phyloP scores from a whole-genome alignment of 2,888 invertebrate species.

The Hyppa rectilinea region DNA sequence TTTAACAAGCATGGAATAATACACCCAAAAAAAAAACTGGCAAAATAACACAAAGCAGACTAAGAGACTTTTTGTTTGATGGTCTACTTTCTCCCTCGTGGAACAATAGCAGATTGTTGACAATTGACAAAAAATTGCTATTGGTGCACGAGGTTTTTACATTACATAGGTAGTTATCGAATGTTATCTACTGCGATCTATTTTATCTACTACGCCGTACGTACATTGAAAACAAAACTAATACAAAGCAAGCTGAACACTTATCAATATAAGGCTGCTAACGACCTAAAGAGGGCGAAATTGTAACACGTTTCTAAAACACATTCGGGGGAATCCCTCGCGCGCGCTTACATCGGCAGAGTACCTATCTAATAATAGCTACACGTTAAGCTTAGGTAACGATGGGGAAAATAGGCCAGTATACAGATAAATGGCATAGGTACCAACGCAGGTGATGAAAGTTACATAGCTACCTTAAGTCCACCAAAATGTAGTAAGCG shows the following conservation, averaged over 20 bases:
- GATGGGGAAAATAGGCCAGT: background rate
- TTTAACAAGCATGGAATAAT: too few relatives aligned
- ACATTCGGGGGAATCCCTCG: conserved; percentile 20
- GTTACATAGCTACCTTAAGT: background rate
- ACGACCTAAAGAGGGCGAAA: background rate
- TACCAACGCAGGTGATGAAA: too few relatives aligned
- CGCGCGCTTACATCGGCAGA: background rate
- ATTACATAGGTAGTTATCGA: too few relatives aligned
- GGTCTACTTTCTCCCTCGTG: background rate
- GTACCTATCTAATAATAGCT: conserved; percentile 4
- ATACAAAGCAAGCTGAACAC: background rate
- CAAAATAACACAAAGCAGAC: background rate
- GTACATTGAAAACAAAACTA: background rate
- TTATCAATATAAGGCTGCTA: background rate
- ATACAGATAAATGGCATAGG: background rate
- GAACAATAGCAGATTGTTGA: background rate
- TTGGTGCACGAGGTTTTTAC: too few relatives aligned
- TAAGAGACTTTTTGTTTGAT: background rate
- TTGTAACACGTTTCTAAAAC: background rate
- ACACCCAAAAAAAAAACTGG: too few relatives aligned
- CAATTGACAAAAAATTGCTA: too few relatives aligned
- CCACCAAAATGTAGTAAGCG: conserved; percentile 2
- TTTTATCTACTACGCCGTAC: background rate
- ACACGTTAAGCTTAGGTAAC: background rate
- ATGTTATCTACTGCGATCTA: conserved; percentile 15